Evolutionary conservation across 2,797 vertebrate genomes (phyloP), one percentile per base, ranked within the genome.

Genomic region (Helicolenus hilgendorfi): DNA sequence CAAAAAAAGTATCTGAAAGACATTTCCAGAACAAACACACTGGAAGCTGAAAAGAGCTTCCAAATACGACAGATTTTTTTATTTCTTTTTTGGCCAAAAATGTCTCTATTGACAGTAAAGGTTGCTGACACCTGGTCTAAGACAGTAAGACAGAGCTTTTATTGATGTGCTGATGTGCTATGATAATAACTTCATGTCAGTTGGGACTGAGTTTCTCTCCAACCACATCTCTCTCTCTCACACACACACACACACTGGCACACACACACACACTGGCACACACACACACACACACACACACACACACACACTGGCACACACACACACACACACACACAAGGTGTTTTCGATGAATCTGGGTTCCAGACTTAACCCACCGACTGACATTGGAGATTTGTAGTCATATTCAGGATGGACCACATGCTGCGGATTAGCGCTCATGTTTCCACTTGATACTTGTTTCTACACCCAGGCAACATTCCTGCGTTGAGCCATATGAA

Each of bases 401-500:
- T 27, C 8, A 11, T 81, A 38, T 22, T 62, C 56, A 71, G 29
- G 14, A 68, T 31, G 49, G 29, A 71, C 67, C 64, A 56, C 75
- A 84, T 63, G 69, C 69, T 81, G 63, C 62, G 45, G 53, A 78
- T 85, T 62, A 85, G 75, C 24, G 20, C 64, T 72, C 69, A 31
- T 87, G 76, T 89, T 75, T 76, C 74, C 27, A 24, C 76, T 24
- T 77, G 85, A 89, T 90, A 81, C 77, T 15, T 22, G 55, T 49
- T 27, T 83, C 68, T 69, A 58, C 79, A 85, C 78, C 81, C 68
- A 78, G 74, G 79, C 83, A 74, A 26, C 77, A 84, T 87, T 87
- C 81, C 79, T 49, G 53, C n/a, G 18, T 59, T 67, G 79, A 86
- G 81, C 86, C 81, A 74, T 67, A 79, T 72, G 58, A 83, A 87